Base-by-base conservation (phyloP, 1,140 invertebrate genomes). In the Panagrolaimus sp. region DNA sequence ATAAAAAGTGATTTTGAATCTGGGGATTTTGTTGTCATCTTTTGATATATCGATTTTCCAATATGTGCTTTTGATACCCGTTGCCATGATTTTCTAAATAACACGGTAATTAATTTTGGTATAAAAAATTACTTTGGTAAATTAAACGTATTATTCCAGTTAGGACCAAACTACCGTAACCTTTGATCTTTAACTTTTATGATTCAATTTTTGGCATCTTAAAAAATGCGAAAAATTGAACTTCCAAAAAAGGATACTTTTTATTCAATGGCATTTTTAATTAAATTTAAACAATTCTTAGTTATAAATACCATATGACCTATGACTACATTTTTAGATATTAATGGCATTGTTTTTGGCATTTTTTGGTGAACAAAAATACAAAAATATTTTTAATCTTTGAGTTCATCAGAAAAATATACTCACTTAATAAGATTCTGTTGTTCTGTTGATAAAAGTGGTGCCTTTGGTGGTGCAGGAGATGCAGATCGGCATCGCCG, bases 71-170 rank as follows among this genome's bases (percentile, higher is more conserved):
- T 79, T 4, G 75, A 71, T 28, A 76, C 64, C 38, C 69, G 62
- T 46, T 77, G 73, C 77, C 77, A 78, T 15, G 76, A 78, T 69
- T 77, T 80, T 65, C 76, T 76, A 75, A 76, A 66, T 32, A 64
- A 68, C 17, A 28, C 21, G 1, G 8, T 17, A 68, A 43, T 26
- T 1, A 0, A 68, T 67, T 10, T 0, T 44, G 8, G 7, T 66
- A 65, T 2, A 24, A n/a, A 48, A 65, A 66, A 15, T 64, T n/a
- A n/a, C n/a, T n/a, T n/a, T n/a, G n/a, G n/a, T n/a, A n/a, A n/a
- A n/a, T 2, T 48, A 1, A 47, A 52, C 48, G 48, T 52, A n/a
- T 17, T 63, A 24, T 6, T 63, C 15, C n/a, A 28, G 62, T 63
- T 52, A 21, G 48, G 48, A 10, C 7, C n/a, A 21, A 21, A 24